Evolutionary conservation across 2,797 vertebrate species (phyloP), one percentile per base, ranked within the genome.

Genomic region (Trachurus trachurus): DNA sequence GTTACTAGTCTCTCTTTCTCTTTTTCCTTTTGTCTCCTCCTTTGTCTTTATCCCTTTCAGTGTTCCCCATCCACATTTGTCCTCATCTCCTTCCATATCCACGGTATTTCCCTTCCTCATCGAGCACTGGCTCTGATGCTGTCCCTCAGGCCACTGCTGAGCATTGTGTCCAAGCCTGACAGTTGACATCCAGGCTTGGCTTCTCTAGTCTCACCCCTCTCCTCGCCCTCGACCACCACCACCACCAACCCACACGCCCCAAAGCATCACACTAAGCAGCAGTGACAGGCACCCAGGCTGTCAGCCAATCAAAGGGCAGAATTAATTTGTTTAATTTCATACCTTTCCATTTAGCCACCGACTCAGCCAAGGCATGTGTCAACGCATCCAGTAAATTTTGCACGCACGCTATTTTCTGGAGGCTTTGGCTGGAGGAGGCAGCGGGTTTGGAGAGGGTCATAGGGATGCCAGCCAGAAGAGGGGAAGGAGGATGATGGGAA

Each of bases 321-420:
- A 92, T 92, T 94, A 73, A 95, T 96, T 95, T 87, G 89, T 95
- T 93, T 93, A 84, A 96, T 96, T 94, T 95, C 93, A 87, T 89
- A 92, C 89, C 87, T 88, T 93, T 92, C 91, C 90, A 83, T 83
- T 88, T 82, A 83, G 86, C 82, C 88, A 80, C 86, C 73, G 64
- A 58, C 59, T 40, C 74, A 84, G 86, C 66, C 47, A 57, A 74
- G 74, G 44, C 81, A 68, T 44, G 12, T 91, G 87, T 88, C 80
- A 78, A 89, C 61, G 81, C 89, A 92, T 94, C 94, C 87, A 82
- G 84, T 89, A 80, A 44, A 93, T 94, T 87, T 94, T 89, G 86
- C 5, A 63, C 54, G 78, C 79, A 81, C 54, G 66, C 80, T 74
- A 52, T 81, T 81, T 87, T 74, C 83, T 50, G 39, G 69, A 84